These are phyloP conservation scores for Ramphastos sulfuratus DNA, from an alignment of 2,113 vertebrate genomes.

Conservation along the genomic window DNA sequence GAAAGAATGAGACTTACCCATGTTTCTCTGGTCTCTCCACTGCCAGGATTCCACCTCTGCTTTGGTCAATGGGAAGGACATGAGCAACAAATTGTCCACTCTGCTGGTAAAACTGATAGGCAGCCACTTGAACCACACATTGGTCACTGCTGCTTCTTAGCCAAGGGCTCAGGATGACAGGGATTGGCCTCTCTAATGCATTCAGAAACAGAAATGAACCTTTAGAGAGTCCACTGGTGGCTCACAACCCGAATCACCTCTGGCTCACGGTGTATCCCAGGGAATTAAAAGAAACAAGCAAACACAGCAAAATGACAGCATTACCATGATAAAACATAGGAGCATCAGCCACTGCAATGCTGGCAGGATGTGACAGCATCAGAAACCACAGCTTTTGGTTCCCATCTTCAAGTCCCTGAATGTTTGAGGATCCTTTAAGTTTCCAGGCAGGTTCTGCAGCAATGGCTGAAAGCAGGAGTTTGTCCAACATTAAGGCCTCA, in stretches of 20 bases:
- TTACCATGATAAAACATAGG: background rate
- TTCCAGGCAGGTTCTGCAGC: background rate
- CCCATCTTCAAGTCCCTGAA: background rate
- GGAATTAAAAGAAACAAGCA: background rate
- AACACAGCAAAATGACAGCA: background rate
- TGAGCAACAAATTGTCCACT: conserved; percentile 85
- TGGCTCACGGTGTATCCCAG: background rate
- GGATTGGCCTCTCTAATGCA: conserved; percentile 76
- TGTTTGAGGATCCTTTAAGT: background rate
- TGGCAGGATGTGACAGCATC: fast-evolving
- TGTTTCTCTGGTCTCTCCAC: conserved; percentile 64
- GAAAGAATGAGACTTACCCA: conserved; percentile 70
- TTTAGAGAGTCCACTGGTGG: background rate
- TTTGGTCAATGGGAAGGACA: conserved; percentile 76
- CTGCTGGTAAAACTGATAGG: conserved; percentile 86
- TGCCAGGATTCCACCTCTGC: conserved; percentile 67
- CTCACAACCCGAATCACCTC: background rate
- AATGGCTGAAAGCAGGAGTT: background rate
- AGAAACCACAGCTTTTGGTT: background rate
- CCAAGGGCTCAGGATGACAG: conserved; percentile 92
- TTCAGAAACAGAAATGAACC: conserved; percentile 88
- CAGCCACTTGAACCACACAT: conserved; percentile 87
- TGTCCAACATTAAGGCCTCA: background rate
- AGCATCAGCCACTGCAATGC: background rate
- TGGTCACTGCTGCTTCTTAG: conserved; percentile 81